Conservation (phyloP, 53 echinoderm and acorn worm species). For the Holothuria scabra region DNA sequence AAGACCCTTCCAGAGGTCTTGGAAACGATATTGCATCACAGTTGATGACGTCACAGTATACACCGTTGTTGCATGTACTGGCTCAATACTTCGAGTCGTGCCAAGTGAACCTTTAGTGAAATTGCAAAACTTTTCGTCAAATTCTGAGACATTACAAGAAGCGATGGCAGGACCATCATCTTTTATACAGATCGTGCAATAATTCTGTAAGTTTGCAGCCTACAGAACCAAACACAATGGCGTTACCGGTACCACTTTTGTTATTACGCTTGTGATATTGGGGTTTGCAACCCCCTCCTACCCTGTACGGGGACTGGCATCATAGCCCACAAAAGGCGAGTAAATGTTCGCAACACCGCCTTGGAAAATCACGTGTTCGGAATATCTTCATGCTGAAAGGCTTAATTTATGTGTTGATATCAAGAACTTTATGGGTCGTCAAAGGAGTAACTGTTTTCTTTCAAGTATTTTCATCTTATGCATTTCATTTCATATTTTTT, state of each 20-base stretch:
- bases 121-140: slow-evolving; percentile 28
- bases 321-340: not conserved
- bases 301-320: slow-evolving; percentile 24
- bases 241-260: slow-evolving; percentile 6
- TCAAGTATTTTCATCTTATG: too few species aligned
- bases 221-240: slow-evolving; percentile 29
- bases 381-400: slow-evolving; percentile 48
- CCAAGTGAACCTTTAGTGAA: too few species aligned
- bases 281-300: not conserved
- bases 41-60: slow-evolving; percentile 37
- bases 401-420: slow-evolving; percentile 50
- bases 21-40: slow-evolving; percentile 36
- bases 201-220: slow-evolving; percentile 18
- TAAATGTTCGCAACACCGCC: slow-evolving; percentile 11
- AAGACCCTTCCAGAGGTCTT: slow-evolving; percentile 16
- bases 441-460: not conserved
- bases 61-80: not conserved
- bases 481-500: too few species aligned
- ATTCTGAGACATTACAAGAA: not conserved
- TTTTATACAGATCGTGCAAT: slow-evolving; percentile 18
- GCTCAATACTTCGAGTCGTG: too few species aligned
- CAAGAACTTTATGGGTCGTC: slow-evolving; percentile 14
- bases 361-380: slow-evolving; percentile 6
- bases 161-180: slow-evolving; percentile 29
- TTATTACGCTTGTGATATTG: slow-evolving; percentile 11